A percentile compares a stretch with the other conserved stretches of the same genome.
Conservation (phyloP, 2,113 vertebrate species). For the Bucco capensis region DNA sequence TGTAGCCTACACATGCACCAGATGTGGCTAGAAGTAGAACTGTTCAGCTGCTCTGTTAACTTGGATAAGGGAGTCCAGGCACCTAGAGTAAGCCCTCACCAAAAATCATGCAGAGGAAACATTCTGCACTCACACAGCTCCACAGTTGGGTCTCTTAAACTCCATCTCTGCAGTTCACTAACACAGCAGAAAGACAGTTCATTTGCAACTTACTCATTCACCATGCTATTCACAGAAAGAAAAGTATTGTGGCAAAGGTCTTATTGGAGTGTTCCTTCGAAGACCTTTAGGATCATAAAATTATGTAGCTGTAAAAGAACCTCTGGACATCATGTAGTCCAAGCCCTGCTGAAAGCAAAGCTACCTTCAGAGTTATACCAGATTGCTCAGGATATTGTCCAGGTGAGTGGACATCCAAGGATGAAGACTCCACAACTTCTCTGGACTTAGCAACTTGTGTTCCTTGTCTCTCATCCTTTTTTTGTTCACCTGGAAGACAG, state of each 20-base stretch:
- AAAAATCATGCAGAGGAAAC: background rate
- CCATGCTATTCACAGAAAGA: background rate
- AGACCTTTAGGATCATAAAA: conserved; percentile 1
- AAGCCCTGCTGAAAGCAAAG: background rate
- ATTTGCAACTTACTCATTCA: conserved; percentile 5
- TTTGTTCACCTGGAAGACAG: background rate
- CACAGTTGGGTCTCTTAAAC: background rate
- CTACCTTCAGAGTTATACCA: background rate
- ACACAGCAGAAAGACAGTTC: background rate
- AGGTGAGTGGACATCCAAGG: background rate
- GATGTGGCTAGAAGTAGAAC: background rate
- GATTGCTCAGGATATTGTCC: background rate
- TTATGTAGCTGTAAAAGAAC: background rate
- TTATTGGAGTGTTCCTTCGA: background rate
- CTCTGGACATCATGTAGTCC: background rate
- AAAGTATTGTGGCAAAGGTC: conserved; percentile 5
- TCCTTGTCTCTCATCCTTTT: background rate
- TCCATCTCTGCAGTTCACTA: background rate
- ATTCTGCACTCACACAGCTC: background rate
- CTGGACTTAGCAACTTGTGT: background rate
- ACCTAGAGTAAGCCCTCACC: background rate
- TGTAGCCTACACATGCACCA: background rate
- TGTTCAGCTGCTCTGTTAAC: conserved; percentile 1
- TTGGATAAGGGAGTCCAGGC: background rate
- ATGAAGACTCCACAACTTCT: background rate